A percentile compares a stretch with the other conserved stretches of the same genome.
These are phyloP conservation scores for Cantharis rustica DNA, from an alignment of 2,888 invertebrate genomes.

Conservation along the genomic window DNA sequence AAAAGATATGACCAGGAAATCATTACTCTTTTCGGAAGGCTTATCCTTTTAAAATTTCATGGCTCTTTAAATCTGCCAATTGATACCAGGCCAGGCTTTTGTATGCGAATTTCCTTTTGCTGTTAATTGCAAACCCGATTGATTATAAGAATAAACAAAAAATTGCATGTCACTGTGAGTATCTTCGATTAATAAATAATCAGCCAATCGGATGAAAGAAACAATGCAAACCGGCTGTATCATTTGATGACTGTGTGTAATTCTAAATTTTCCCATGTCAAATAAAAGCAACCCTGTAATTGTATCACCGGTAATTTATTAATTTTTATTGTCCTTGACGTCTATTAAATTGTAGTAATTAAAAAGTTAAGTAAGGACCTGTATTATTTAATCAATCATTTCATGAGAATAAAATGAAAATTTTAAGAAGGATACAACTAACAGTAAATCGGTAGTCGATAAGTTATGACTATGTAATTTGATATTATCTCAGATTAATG, in stretches of 20 bases:
- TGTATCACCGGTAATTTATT: background rate
- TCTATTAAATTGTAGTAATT: conserved; percentile 1
- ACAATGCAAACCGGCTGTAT: background rate
- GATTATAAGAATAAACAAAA: background rate
- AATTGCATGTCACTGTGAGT: background rate
- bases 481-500: conserved; percentile 28
- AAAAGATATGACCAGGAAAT: no score
- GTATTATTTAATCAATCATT: background rate
- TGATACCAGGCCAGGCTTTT: no score
- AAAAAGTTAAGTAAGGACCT: conserved; percentile 3
- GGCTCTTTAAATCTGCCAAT: no score
- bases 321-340: background rate
- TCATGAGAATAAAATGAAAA: background rate
- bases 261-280: background rate
- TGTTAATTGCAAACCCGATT: no score
- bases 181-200: background rate
- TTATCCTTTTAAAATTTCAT: no score
- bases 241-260: background rate
- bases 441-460: conserved; percentile 23
- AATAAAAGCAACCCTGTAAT: background rate
- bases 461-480: conserved; percentile 29
- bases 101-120: no score
- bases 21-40: no score
- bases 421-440: conserved; percentile 1
- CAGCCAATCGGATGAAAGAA: background rate